Evolutionary conservation across 1,140 invertebrate genomes (phyloP), one percentile per base, ranked within the genome.

Genomic region (Drosophila bocki): DNA sequence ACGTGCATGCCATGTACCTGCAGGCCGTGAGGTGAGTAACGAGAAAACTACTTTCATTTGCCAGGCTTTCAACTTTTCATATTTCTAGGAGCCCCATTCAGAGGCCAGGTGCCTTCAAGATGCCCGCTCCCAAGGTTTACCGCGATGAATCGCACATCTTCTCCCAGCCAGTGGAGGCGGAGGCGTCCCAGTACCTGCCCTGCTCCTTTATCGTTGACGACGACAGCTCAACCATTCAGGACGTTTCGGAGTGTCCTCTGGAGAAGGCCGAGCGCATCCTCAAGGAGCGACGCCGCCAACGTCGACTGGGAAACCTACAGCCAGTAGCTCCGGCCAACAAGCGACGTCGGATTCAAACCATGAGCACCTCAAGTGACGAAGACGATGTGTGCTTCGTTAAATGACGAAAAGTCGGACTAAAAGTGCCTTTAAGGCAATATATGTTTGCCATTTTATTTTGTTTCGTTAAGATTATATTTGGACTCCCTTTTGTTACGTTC

Each of bases 1-100:
- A 83, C 17, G 94, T 95, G 93, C 92, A 94, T 32, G 94, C 93
- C 6, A 93, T 94, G 68, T 96, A 96, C 85, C 82, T 96, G 22
- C 94, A 94, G 68, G 94, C 94, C 19, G 78, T 94, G 3, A 95
- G 92, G 94, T 94, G 86, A 82, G 91, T 70, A 6, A 9, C 2
- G 0, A 12, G 3, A 7, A 9, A 29, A 13, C 1, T 17, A 3
- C 6, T n/a, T 42, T 53, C 3, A n/a, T 11, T 60, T 54, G 1
- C 29, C 0, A 26, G 1, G 9, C 19, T 0, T 17, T 2, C 7
- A 26, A 29, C 13, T 1, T 26, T 33, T 48, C n/a, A 17, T 26
- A 3, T 48, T 48, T 54, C 3, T 13, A 92, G 91, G 42, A 93
- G 92, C 65, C 91, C 91, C 1, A 35, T 78, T 11, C 54, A 65